These are phyloP conservation scores for Tipula helvola DNA, from an alignment of 2,888 invertebrate species.

Conservation along the genomic window DNA sequence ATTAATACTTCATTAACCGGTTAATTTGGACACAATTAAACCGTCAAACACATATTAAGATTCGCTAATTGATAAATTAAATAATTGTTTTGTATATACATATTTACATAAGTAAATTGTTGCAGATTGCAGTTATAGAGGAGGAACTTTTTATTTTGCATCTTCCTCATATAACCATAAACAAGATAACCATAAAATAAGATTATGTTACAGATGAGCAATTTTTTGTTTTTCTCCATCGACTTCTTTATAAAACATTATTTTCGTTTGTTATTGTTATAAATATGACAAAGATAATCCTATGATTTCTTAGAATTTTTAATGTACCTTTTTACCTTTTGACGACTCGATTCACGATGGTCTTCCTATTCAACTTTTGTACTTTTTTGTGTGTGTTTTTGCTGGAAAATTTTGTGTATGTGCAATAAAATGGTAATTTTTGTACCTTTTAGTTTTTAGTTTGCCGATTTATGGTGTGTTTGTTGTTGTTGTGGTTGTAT, in stretches of 20 bases:
- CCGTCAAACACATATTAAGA: too few relatives aligned
- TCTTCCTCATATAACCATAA: not conserved
- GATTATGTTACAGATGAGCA: not conserved
- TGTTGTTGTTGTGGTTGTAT: not conserved
- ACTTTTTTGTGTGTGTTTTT: not conserved
- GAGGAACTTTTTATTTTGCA: too few relatives aligned
- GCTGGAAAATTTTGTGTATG: not conserved
- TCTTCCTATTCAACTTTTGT: not conserved
- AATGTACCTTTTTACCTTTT: not conserved
- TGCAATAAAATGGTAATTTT: not conserved
- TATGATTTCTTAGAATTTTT: not conserved
- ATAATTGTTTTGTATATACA: too few relatives aligned
- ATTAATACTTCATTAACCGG: too few relatives aligned
- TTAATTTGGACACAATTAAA: too few relatives aligned
- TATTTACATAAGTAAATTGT: too few relatives aligned
- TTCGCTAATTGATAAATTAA: too few relatives aligned
- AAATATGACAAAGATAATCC: not conserved
- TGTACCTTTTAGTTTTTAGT: not conserved
- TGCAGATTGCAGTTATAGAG: too few relatives aligned
- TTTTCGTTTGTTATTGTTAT: not conserved
- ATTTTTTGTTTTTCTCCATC: not conserved
- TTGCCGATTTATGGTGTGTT: not conserved
- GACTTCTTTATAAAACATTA: not conserved
- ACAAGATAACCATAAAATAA: not conserved
- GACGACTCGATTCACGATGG: not conserved